Evolutionary conservation across 37 sponge, comb jelly and placozoan genomes (phyloP), one percentile per base, ranked within the genome.

Genomic region (Aplysina aerophoba): DNA sequence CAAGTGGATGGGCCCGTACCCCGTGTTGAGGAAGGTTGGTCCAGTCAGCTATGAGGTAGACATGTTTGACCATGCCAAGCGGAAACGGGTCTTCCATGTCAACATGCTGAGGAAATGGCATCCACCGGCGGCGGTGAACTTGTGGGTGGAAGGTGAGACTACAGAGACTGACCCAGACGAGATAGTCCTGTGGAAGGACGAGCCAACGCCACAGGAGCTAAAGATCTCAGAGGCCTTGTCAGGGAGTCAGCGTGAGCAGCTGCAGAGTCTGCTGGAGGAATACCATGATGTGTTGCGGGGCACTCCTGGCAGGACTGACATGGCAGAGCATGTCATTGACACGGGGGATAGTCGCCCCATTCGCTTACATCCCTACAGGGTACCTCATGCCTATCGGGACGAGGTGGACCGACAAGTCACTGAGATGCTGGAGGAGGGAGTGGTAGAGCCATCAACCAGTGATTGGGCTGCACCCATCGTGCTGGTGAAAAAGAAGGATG

Each of bases 381-480:
- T 87, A 0, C 88, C 88, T 30, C 60, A 87, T 74, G 88, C 88
- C 0, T 81, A 82, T 44, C 58, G 73, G 28, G 73, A 55, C 0
- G 21, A 25, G 39, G 83, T 87, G 28, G 63, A 87, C 22, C 25
- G 68, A 41, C 73, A 91, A 84, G 3, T 91, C 21, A 21, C 38
- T 36, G 91, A 83, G 44, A 87, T 90, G 82, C 50, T 86, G 63
- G 83, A 55, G 36, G 57, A 58, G 14, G 85, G 81, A 27, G 60
- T 91, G 1, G 55, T 87, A 30, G 80, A 84, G 60, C 91, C 91
- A 21, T 87, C 88, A 50, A 50, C 75, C 50, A 83, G 87, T 73
- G 84, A 74, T 24, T 90, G 90, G 90, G 83, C 87, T 15, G 39
- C 81, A 27, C 88, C 88, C 60, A 79, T 91, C 0, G 88, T 91